Evolutionary conservation across 2,113 vertebrate genomes (phyloP), one percentile per base, ranked within the genome.

Genomic region (Myotis lucifugus): DNA sequence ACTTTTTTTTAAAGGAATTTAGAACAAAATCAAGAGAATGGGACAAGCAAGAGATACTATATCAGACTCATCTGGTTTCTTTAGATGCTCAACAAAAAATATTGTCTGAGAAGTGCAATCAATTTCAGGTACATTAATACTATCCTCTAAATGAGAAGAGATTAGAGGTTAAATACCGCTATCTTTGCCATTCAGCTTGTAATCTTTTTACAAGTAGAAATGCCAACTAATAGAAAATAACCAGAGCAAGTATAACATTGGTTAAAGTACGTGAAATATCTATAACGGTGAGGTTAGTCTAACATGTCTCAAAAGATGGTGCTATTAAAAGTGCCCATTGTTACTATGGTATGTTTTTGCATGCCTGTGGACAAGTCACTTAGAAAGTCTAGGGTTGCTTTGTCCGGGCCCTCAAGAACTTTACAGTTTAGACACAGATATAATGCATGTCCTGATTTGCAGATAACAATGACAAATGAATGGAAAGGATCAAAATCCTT

Each of bases 101-200:
- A 40, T 79, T 98, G 34, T 96, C 97, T 0, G 95, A 98, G 95
- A 98, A 98, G 96, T 98, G 88, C 94, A 91, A 97, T 97, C 97
- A 98, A 59, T 98, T 98, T 97, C 98, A 99, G 98, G 98, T 99
- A 98, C 93, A 85, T 92, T 85, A 83, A 17, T 83, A 79, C 37
- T 59, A 27, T 90, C 40, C 87, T 97, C 84, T 97, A 66, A 77
- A 91, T 83, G 40, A 85, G 46, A 95, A 74, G 91, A 86, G 85
- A 95, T 46, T 59, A 81, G 73, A 94, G 42, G 37, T 78, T 93
- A 93, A 83, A 42, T 48, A 66, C 73, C 64, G 27, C 6, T 77
- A 18, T 85, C 21, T 85, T 90, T 69, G 69, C 8, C 78, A 50
- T 66, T 81, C 72, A 90, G 15, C 19, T 48, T 72, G 10, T 72